A percentile compares a stretch with the other conserved stretches of the same genome.
Conservation (phyloP, 2,888 invertebrate genomes). For the Achlya flavicornis region DNA sequence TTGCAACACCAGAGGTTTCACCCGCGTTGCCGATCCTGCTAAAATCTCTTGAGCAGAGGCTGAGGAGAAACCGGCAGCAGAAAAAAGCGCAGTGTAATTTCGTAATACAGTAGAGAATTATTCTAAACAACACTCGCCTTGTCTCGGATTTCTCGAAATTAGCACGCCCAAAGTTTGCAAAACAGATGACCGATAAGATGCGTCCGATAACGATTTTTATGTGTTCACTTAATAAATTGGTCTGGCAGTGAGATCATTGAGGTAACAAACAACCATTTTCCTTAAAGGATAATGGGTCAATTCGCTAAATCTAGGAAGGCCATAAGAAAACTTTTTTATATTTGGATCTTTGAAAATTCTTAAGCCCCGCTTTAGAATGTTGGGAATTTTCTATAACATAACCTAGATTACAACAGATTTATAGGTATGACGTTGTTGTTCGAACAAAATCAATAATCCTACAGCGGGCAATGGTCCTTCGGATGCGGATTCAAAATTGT, state of each 20-base stretch:
- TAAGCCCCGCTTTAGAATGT: no score
- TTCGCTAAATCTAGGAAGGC: neutral
- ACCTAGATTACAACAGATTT: neutral
- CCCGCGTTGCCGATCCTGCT: no score
- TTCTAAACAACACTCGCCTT: neutral
- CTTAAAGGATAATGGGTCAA: neutral
- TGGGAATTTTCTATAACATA: neutral
- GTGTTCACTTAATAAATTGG: slow-evolving; percentile 3
- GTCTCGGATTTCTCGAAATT: neutral
- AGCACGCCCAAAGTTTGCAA: slow-evolving; percentile 7
- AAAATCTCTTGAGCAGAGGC: no score
- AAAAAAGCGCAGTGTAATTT: no score
- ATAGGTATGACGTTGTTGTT: neutral
- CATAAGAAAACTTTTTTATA: no score
- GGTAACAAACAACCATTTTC: neutral
- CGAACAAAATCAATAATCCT: neutral
- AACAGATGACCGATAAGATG: slow-evolving; percentile 17
- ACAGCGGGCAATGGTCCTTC: neutral
- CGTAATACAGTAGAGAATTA: neutral
- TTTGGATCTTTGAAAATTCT: no score
- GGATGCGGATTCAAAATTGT: no score
- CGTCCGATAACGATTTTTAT: neutral
- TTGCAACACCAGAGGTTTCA: no score
- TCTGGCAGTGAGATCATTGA: neutral
- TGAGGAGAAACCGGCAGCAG: no score